Evolutionary conservation across 30 jellyfish, hydroid and myxozoan species (phyloP), one percentile per base, ranked within the genome.

Genomic region (Aurelia sp.): DNA sequence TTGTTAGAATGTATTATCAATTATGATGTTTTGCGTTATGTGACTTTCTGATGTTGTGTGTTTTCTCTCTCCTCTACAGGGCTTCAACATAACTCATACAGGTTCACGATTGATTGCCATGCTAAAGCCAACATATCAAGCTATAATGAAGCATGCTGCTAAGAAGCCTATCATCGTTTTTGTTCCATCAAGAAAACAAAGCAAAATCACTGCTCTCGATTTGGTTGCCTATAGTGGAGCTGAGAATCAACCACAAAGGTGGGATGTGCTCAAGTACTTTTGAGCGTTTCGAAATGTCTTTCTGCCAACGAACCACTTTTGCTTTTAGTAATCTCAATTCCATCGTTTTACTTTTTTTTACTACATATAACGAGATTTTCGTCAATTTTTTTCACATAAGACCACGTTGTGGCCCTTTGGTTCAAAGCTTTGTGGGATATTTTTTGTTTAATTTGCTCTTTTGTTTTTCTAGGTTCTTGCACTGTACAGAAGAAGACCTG

Each of bases 21-120:
- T 38, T 38, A n/a, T 7, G 8, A 5, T 5, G 50, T 38, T 38
- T 38, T 38, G 33, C 9, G 50, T 7, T 1, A 8, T 38, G 9
- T 38, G 50, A 38, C 50, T 38, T 2, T 38, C 50, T 38, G 3
- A 38, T 38, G 50, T 38, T 4, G 8, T 21, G 17, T 2, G 0
- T 22, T 30, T 13, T 6, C 21, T 15, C 31, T 80, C 13, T 35
- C 4, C 38, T 30, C 55, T 62, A 1, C 67, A 93, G 98, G 98
- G 98, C 13, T 93, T 93, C 87, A 93, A 93, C 82, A 93, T 93
- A 78, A 93, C 98, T 44, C 98, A 93, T 81, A 84, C 98, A 48
- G 98, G 98, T 19, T 93, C 98, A 31, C 80, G 98, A 68, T 69
- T 93, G 69, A 93, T 88, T 40, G 98, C 98, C 9, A 93, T 93